Base-by-base conservation (phyloP, 2,113 vertebrate species). In the Cheilinus undulatus region DNA sequence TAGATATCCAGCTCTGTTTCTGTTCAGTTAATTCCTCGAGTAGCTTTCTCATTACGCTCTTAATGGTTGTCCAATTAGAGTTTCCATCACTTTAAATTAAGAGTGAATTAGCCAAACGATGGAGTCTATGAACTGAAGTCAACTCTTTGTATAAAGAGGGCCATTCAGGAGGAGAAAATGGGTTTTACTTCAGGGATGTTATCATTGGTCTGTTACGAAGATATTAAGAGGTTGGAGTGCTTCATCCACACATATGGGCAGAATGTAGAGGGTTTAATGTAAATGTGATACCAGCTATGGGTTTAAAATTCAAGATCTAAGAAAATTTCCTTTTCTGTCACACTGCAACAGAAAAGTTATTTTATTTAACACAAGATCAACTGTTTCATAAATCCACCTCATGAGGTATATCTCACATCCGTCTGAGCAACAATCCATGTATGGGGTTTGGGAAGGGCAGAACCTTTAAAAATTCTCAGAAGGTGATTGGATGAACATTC, bases 51-150 rank as follows among this genome's bases (percentile, higher is more conserved):
- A 80, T 78, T 79, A 30, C 65, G 49, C 56, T 51, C 78, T 61
- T 78, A 84, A 86, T 83, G 69, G 58, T 30, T 50, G 43, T 80
- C 80, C 81, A 78, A 78, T 83, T 78, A 75, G 51, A 71, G 36
- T 65, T 68, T 42, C 60, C 75, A 69, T 87, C 48, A 70, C 62
- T 65, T 76, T 60, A 62, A 87, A 60, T 15, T 57, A 46, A 76
- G 67, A 63, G 59, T 75, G 51, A 83, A 78, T 89, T 80, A 74
- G 61, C 46, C 50, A 32, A 56, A 56, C 26, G n/a, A 58, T 61
- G 43, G 19, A 59, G 58, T 57, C 58, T 69, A 45, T 76, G 48
- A 71, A 54, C 73, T 67, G 77, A 46, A 73, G 63, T 76, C 68
- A 64, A 79, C 64, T 79, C 74, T 82, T 85, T 75, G 40, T 56